phyloP scores from a whole-genome alignment of 2,797 vertebrate genomes.

The Paramormyrops hopkinsi region DNA sequence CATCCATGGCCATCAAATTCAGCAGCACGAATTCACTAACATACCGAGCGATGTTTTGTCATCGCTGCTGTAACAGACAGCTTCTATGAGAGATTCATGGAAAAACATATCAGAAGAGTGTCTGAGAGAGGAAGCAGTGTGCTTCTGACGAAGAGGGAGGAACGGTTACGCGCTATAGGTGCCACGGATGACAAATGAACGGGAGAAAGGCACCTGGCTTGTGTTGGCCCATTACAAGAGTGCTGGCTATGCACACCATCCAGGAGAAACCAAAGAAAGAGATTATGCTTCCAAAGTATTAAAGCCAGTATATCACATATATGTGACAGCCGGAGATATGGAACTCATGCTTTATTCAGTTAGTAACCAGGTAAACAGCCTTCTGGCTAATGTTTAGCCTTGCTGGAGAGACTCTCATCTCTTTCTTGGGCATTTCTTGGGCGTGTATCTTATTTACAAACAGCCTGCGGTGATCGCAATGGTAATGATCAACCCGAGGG shows the following conservation, averaged over 20 bases:
- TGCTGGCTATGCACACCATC: not conserved
- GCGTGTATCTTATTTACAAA: not conserved
- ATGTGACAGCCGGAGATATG: not conserved
- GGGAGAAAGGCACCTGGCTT: not conserved
- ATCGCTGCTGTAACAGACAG: not conserved
- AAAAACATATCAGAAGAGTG: not conserved
- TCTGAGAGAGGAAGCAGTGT: conserved; percentile 14
- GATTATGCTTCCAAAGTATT: not conserved
- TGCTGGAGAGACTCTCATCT: not conserved
- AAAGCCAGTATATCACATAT: not conserved
- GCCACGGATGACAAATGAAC: conserved; percentile 27
- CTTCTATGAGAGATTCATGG: not conserved
- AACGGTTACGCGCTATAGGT: conserved; percentile 24
- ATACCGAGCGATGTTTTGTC: not conserved
- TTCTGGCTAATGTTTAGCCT: not conserved
- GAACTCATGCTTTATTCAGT: not conserved
- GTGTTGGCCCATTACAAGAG: not conserved
- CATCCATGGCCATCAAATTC: not conserved
- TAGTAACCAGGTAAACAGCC: not conserved
- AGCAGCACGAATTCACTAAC: not conserved
- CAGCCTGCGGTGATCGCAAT: not conserved
- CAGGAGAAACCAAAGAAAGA: not conserved
- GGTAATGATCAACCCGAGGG: not conserved
- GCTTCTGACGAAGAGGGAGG: not conserved
- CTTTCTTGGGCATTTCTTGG: not conserved